A percentile compares a stretch with the other conserved stretches of the same genome.
Conservation (phyloP, 2,888 invertebrate genomes). For the Polydrusus tereticollis region DNA sequence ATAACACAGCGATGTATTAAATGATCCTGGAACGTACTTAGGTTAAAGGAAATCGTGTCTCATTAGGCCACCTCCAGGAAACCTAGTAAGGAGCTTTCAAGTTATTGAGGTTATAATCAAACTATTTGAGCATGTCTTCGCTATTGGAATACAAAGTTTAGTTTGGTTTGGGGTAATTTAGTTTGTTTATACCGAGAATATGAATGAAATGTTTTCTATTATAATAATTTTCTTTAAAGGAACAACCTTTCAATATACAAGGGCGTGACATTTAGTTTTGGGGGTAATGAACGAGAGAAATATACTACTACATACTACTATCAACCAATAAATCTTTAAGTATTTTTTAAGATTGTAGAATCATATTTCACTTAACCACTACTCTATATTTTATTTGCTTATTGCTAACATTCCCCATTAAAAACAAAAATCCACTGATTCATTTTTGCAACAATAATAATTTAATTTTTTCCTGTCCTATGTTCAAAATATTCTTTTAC, state of each 20-base stretch:
- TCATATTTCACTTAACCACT: no score
- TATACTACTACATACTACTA: not conserved
- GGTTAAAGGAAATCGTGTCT: not conserved
- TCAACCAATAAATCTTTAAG: no score
- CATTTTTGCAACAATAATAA: no score
- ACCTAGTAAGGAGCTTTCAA: not conserved
- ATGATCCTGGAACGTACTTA: not conserved
- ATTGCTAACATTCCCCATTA: no score
- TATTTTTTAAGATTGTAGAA: no score
- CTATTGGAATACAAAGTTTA: not conserved
- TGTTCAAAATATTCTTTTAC: no score
- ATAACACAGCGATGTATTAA: not conserved
- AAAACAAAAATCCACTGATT: no score
- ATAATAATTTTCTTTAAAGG: not conserved
- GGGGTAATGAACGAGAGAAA: not conserved
- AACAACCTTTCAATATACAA: not conserved
- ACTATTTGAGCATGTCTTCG: slow-evolving; percentile 17
- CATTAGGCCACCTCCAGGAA: not conserved
- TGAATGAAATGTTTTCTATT: slow-evolving; percentile 6
- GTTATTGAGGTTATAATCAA: slow-evolving; percentile 23
- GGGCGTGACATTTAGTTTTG: not conserved
- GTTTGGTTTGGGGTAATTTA: slow-evolving; percentile 14
- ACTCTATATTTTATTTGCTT: no score
- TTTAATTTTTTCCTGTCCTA: no score
- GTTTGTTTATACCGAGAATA: not conserved